A percentile compares a stretch with the other conserved stretches of the same genome.
Conservation (phyloP, 1,140 invertebrate species). For the Bursaphelenchus mucronatus region DNA sequence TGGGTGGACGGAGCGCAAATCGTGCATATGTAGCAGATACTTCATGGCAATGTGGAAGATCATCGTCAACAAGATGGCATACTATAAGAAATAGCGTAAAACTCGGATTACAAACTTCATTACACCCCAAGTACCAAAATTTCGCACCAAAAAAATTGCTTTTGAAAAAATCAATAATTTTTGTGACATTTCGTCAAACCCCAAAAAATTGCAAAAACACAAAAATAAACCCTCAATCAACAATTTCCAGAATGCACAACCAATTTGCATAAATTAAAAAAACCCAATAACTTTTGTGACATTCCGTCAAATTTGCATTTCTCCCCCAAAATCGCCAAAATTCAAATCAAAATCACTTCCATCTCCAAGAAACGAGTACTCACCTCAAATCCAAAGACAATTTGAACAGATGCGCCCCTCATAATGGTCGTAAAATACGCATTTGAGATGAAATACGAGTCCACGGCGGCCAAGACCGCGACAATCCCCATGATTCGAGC, state of each 20-base stretch:
- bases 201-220: too few relatives aligned
- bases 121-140: too few relatives aligned
- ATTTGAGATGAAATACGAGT: slow-evolving; percentile 83
- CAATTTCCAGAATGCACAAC: too few relatives aligned
- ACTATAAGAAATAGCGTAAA: slow-evolving; percentile 64
- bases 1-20: slow-evolving; percentile 79
- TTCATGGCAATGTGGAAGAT: slow-evolving; percentile 89
- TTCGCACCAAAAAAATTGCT: too few relatives aligned
- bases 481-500: slow-evolving; percentile 79
- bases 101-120: too few relatives aligned
- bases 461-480: slow-evolving; percentile 74
- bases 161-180: too few relatives aligned
- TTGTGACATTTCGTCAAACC: too few relatives aligned
- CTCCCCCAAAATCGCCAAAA: not conserved
- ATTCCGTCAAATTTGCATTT: too few relatives aligned
- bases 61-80: slow-evolving; percentile 90
- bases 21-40: slow-evolving; percentile 73
- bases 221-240: too few relatives aligned
- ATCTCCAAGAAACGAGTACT: not conserved
- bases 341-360: slow-evolving; percentile 4
- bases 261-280: too few relatives aligned
- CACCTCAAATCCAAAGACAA: slow-evolving; percentile 96
- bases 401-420: slow-evolving; percentile 90
- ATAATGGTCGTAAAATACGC: slow-evolving; percentile 89
- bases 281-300: too few relatives aligned